Conservation (phyloP, 2,888 invertebrate genomes). For the Diadromus collaris region DNA sequence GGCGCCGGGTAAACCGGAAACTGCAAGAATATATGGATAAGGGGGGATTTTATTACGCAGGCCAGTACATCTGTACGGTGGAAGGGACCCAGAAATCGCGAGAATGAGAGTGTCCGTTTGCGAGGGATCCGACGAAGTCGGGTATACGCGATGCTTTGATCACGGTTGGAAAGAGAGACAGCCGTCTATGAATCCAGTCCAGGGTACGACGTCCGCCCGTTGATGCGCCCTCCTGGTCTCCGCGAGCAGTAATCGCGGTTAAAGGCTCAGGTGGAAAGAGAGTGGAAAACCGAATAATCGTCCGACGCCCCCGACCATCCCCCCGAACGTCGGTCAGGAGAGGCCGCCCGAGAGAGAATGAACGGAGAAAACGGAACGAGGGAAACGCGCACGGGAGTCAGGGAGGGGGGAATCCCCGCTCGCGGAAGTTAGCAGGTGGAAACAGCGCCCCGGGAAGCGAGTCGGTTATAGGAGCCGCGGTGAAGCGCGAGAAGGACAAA, state of each 20-base stretch:
- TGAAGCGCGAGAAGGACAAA: constrained; percentile 70
- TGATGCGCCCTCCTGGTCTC: constrained; percentile 20
- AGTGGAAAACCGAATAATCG: constrained; percentile 76
- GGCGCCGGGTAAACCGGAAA: background rate
- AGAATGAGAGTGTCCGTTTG: constrained; percentile 50
- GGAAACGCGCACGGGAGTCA: too few relatives aligned
- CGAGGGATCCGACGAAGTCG: constrained; percentile 54
- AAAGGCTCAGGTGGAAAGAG: constrained; percentile 70
- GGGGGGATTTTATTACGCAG: constrained; percentile 49
- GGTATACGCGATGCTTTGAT: constrained; percentile 59
- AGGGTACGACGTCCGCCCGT: background rate
- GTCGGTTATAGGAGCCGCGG: background rate
- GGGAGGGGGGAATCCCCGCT: constrained; percentile 42
- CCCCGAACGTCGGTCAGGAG: constrained; percentile 48
- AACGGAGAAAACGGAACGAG: constrained; percentile 11
- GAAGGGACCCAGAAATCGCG: background rate
- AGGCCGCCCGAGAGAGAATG: constrained; percentile 34
- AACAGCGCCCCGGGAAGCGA: constrained; percentile 21
- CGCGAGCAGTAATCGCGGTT: constrained; percentile 62
- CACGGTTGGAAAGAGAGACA: constrained; percentile 35
- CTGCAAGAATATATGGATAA: constrained; percentile 60
- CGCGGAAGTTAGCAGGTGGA: constrained; percentile 72
- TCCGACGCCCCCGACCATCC: constrained; percentile 66
- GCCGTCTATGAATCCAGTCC: constrained; percentile 46
- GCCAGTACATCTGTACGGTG: background rate